These are phyloP conservation scores for Catharus minimus DNA, from an alignment of 2,113 vertebrate species.

Conservation along the genomic window DNA sequence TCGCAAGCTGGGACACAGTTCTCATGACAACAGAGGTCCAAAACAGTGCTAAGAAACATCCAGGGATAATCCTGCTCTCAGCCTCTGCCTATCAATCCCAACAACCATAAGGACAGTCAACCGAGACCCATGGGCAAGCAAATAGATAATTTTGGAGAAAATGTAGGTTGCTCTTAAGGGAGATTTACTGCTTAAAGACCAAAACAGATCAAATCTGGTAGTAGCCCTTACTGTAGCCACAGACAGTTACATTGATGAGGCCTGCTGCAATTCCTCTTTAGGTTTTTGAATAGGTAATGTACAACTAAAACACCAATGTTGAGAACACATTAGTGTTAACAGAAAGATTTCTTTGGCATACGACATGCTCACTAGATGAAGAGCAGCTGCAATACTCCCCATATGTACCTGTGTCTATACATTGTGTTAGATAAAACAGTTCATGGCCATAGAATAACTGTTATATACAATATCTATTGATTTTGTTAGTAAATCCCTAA, in stretches of 20 bases:
- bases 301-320: neutral
- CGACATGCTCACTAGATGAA: neutral
- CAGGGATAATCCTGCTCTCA: neutral
- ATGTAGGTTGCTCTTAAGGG: neutral
- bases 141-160: neutral
- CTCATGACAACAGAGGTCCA: neutral
- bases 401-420: neutral
- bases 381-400: neutral
- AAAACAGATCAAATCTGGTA: neutral
- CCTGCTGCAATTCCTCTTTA: neutral
- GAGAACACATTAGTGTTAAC: neutral
- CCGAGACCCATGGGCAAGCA: neutral
- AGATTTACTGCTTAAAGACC: neutral
- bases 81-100: rapidly evolving
- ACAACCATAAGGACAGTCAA: neutral
- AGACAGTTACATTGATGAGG: neutral
- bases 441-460: neutral
- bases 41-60: rapidly evolving
- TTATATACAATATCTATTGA: neutral
- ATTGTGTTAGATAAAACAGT: neutral
- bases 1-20: rapidly evolving
- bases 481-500: neutral
- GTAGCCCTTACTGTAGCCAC: neutral
- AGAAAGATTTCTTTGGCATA: neutral
- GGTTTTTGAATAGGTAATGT: neutral